phyloP scores from a whole-genome alignment of 2,888 invertebrate species.

The Pollenia griseotomentosa region DNA sequence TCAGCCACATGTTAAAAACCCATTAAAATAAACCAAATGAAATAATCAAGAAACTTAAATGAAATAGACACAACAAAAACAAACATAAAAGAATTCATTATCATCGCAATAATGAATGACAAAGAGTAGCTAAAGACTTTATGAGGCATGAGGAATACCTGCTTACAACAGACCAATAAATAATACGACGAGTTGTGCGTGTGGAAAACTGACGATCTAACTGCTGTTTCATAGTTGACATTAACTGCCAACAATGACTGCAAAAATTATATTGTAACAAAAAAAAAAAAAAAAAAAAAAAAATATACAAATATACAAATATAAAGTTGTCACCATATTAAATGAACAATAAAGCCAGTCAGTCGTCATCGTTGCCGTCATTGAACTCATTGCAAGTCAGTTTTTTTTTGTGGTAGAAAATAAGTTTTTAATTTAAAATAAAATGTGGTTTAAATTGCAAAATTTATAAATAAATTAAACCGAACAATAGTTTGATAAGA shows the following conservation, averaged over 20 bases:
- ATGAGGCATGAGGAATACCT: background rate
- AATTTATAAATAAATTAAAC: conserved; percentile 9
- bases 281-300: conserved; percentile 15
- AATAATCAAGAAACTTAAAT: conserved; percentile 48
- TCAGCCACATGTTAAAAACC: conserved; percentile 39
- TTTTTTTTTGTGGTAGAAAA: conserved; percentile 31
- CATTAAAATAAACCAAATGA: conserved; percentile 43
- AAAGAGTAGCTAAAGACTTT: background rate
- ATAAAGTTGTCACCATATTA: conserved; percentile 32
- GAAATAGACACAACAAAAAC: background rate
- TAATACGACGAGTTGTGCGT: conserved; percentile 1
- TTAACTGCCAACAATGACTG: conserved; percentile 26
- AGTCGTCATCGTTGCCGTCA: conserved; percentile 17
- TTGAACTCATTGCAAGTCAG: conserved; percentile 26
- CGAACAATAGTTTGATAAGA: conserved; percentile 51
- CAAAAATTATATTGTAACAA: background rate
- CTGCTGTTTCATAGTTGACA: conserved; percentile 19
- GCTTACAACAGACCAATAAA: background rate
- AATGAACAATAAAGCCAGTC: conserved; percentile 23
- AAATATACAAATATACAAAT: background rate
- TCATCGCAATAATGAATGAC: conserved; percentile 40
- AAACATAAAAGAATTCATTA: conserved; percentile 23
- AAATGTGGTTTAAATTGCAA: conserved; percentile 47
- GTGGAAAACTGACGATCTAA: background rate
- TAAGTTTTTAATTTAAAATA: conserved; percentile 32